Percentiles rank a stretch among this genome's conserved stretches.
These are phyloP conservation scores for Neodiprion virginianus DNA, from an alignment of 1,140 invertebrate species.

Conservation along the genomic window DNA sequence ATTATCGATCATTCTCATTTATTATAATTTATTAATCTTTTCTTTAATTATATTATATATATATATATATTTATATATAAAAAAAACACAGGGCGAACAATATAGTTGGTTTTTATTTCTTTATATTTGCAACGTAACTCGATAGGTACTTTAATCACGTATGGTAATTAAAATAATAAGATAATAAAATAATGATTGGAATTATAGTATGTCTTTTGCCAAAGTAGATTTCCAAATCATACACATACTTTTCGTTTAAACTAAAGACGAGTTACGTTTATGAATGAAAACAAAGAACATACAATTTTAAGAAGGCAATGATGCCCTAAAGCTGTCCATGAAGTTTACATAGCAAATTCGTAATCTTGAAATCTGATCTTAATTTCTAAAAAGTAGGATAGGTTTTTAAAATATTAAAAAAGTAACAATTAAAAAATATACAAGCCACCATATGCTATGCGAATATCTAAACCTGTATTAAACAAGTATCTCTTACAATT, in stretches of 20 bases:
- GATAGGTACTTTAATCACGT: background rate
- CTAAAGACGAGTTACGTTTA: background rate
- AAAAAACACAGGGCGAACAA: slow-evolving; percentile 46
- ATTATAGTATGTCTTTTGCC: background rate
- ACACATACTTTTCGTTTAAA: background rate
- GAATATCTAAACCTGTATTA: background rate
- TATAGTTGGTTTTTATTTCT: background rate
- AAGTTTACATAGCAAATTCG: slow-evolving; percentile 20
- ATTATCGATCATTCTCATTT: slow-evolving; percentile 37
- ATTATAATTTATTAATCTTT: slow-evolving; percentile 38
- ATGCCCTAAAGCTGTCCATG: slow-evolving; percentile 23
- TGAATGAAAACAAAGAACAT: slow-evolving; percentile 15
- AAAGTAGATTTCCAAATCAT: background rate
- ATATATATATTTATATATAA: slow-evolving; percentile 43
- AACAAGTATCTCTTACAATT: background rate
- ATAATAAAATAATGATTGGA: background rate
- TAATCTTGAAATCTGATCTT: slow-evolving; percentile 30
- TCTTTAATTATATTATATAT: slow-evolving; percentile 31
- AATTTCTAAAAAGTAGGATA: slow-evolving; percentile 37
- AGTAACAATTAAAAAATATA: slow-evolving; percentile 44
- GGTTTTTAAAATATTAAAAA: slow-evolving; percentile 50
- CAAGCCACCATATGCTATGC: background rate
- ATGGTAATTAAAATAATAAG: background rate
- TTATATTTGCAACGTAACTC: slow-evolving; percentile 3
- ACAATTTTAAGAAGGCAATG: slow-evolving; percentile 25